Evolutionary conservation across 2,113 vertebrate genomes (phyloP).

Genomic region (Murina feae): DNA sequence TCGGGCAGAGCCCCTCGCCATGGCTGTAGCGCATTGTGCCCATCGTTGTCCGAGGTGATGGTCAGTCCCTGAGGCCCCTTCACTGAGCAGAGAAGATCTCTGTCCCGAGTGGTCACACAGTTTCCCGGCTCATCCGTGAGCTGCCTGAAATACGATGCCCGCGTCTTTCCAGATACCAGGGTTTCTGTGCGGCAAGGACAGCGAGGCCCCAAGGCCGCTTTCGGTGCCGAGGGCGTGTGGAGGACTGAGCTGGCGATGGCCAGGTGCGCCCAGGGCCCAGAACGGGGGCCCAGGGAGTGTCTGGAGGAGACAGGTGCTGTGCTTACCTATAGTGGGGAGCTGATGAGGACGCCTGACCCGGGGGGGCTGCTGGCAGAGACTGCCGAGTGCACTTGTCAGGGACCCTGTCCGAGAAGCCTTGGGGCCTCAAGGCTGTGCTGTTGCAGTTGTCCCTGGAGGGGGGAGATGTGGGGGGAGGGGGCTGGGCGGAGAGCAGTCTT

Average conservation of each 20-base stretch:
- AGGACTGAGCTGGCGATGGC: not conserved
- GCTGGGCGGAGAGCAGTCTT: not conserved
- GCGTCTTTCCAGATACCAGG: not conserved
- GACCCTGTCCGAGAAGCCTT: not conserved
- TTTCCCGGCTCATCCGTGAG: not conserved
- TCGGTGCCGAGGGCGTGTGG: not conserved
- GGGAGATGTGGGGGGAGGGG: too few relatives aligned
- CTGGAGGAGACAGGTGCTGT: rapidly evolving
- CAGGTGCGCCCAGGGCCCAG: not conserved
- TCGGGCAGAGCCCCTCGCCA: rapidly evolving
- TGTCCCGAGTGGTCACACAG: not conserved
- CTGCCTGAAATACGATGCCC: not conserved
- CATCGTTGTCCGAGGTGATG: rapidly evolving
- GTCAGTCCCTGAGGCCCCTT: rapidly evolving
- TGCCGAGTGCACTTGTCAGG: not conserved
- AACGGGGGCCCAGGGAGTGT: not conserved
- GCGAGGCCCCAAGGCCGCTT: too few relatives aligned
- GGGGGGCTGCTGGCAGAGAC: not conserved
- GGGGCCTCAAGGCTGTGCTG: not conserved
- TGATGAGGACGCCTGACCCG: not conserved
- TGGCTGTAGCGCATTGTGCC: not conserved
- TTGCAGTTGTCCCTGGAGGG: not conserved
- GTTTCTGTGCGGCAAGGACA: not conserved
- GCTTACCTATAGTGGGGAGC: not conserved
- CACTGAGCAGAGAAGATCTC: not conserved